Percentiles rank a stretch among this genome's conserved stretches.
Conservation (phyloP, 2,113 vertebrate genomes). For the Notothenia rossii region DNA sequence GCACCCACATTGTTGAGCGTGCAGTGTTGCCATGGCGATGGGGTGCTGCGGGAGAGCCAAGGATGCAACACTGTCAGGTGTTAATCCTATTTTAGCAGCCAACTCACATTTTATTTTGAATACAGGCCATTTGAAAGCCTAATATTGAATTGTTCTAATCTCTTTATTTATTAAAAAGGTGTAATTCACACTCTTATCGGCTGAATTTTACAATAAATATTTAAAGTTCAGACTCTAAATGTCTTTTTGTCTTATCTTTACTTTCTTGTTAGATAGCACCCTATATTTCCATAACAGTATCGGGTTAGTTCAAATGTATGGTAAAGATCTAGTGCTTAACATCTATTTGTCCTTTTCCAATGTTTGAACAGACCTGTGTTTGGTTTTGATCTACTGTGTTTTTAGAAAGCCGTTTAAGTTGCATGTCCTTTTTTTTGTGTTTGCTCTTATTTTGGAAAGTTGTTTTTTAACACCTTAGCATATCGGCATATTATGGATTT, state of each 20-base stretch:
- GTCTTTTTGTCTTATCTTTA: neutral
- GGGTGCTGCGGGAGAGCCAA: conserved; percentile 32
- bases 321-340: too few relatives aligned
- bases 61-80: conserved; percentile 37
- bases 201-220: conserved; percentile 23
- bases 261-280: neutral
- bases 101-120: conserved; percentile 6
- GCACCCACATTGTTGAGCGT: conserved; percentile 57
- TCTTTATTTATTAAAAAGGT: neutral
- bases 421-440: too few relatives aligned
- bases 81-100: conserved; percentile 36
- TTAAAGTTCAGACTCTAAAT: neutral
- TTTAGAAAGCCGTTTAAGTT: too few relatives aligned
- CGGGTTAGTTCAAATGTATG: too few relatives aligned
- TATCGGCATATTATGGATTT: too few relatives aligned
- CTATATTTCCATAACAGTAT: neutral
- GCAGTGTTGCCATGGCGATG: conserved; percentile 48
- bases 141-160: neutral
- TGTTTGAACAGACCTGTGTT: too few relatives aligned
- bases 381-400: too few relatives aligned
- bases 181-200: conserved; percentile 20
- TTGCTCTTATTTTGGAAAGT: too few relatives aligned
- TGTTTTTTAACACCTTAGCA: too few relatives aligned
- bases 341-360: too few relatives aligned
- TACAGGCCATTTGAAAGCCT: neutral